phyloP scores from a whole-genome alignment of 2,888 invertebrate species.

The Hoplodrina ambigua region DNA sequence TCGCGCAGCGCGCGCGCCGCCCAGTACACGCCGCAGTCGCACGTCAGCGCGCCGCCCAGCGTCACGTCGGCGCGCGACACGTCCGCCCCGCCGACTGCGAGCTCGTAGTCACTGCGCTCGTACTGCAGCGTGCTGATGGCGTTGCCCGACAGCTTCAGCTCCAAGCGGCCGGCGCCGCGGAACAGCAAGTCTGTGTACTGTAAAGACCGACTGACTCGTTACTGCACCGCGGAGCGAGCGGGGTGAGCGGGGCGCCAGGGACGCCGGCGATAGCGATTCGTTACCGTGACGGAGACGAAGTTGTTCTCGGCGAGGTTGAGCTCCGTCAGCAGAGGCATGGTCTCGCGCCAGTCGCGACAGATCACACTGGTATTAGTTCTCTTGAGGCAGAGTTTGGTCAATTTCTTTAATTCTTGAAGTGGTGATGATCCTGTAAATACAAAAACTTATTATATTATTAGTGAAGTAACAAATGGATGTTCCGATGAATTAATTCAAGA shows the following conservation, averaged over 20 bases:
- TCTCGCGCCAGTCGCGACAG: slow-evolving; percentile 53
- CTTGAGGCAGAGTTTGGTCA: slow-evolving; percentile 28
- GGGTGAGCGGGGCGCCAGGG: too few species aligned
- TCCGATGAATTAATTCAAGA: too few species aligned
- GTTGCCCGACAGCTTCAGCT: slow-evolving; percentile 33
- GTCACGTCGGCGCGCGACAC: not conserved
- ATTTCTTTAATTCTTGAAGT: slow-evolving; percentile 16
- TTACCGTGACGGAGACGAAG: slow-evolving; percentile 46
- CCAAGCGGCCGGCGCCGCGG: not conserved
- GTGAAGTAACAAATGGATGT: too few species aligned
- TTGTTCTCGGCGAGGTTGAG: slow-evolving; percentile 49
- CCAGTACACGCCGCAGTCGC: slow-evolving; percentile 59
- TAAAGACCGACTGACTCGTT: too few species aligned
- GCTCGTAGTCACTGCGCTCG: slow-evolving; percentile 22
- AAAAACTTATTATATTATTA: not conserved
- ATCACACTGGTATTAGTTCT: slow-evolving; percentile 36
- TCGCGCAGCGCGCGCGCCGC: slow-evolving; percentile 40
- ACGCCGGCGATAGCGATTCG: not conserved
- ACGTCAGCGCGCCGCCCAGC: slow-evolving; percentile 28
- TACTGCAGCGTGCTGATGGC: slow-evolving; percentile 33
- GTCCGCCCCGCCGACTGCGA: not conserved
- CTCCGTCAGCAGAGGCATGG: slow-evolving; percentile 28
- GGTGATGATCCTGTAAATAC: slow-evolving; percentile 43
- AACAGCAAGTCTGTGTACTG: slow-evolving; percentile 22
- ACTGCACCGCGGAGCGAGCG: too few species aligned